Percentiles rank a stretch among this genome's conserved stretches.
These are phyloP conservation scores for Rhinolophus ferrumequinum DNA, from an alignment of 2,113 vertebrate genomes.

Conservation along the genomic window DNA sequence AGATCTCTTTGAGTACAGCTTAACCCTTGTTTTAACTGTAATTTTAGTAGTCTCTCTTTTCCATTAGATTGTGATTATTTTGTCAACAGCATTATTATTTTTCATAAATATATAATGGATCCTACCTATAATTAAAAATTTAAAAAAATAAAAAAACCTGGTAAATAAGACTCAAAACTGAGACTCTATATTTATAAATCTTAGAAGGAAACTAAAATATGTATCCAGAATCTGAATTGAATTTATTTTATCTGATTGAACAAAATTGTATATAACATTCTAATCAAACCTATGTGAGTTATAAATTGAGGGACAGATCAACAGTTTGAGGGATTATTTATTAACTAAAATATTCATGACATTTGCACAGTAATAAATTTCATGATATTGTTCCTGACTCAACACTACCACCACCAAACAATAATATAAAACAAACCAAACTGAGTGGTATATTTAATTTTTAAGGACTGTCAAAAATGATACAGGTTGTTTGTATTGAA, in stretches of 20 bases:
- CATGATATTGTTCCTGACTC: neutral
- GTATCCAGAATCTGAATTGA: neutral
- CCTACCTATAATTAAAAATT: neutral
- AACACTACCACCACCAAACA: neutral
- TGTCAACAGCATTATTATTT: neutral
- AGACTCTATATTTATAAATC: neutral
- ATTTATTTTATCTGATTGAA: neutral
- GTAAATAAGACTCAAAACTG: neutral
- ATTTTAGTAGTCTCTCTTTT: neutral
- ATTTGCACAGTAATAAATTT: neutral
- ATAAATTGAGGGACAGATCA: neutral
- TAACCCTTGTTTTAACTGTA: neutral
- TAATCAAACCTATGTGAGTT: neutral
- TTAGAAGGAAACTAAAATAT: neutral
- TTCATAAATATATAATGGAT: neutral
- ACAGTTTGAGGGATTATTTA: neutral
- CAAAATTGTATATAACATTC: neutral
- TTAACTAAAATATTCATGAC: neutral
- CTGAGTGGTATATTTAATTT: neutral
- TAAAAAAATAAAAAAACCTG: neutral
- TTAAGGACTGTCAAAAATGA: neutral
- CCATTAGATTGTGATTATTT: neutral
- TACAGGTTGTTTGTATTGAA: neutral
- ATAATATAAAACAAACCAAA: neutral
- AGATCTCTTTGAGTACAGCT: neutral